phyloP scores from a whole-genome alignment of 2,113 vertebrate genomes.

The Piaya cayana region DNA sequence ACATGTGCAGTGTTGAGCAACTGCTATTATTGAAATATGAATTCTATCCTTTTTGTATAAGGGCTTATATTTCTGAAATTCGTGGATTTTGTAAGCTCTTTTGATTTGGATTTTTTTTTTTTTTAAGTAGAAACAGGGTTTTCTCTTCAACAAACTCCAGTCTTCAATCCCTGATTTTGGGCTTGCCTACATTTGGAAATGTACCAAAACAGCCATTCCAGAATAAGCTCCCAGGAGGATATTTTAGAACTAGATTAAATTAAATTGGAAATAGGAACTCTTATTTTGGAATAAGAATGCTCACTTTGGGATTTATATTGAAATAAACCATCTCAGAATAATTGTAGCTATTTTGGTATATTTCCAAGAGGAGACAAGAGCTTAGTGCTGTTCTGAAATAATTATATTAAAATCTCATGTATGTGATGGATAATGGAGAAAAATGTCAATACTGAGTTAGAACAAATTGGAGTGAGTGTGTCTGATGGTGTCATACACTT shows the following conservation, averaged over 20 bases:
- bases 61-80: not conserved
- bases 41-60: not conserved
- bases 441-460: conserved; percentile 16
- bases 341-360: conserved; percentile 46
- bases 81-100: not conserved
- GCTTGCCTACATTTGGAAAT: conserved; percentile 25
- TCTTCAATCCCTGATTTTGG: conserved; percentile 6
- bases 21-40: not conserved
- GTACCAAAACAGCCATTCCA: conserved; percentile 33
- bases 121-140: not conserved
- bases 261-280: conserved; percentile 43
- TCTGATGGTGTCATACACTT: not conserved
- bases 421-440: conserved; percentile 16
- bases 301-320: conserved; percentile 47
- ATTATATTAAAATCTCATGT: conserved; percentile 27
- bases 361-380: conserved; percentile 34
- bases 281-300: conserved; percentile 51
- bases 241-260: conserved; percentile 58
- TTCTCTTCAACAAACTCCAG: not conserved
- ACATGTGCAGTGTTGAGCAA: not conserved
- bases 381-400: conserved; percentile 35
- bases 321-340: conserved; percentile 38
- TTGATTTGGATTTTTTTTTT: not conserved
- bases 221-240: conserved; percentile 41
- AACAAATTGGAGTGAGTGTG: not conserved